A percentile compares a stretch with the other conserved stretches of the same genome.
Conservation (phyloP, 2,888 invertebrate species). For the Dioctria rufipes region DNA sequence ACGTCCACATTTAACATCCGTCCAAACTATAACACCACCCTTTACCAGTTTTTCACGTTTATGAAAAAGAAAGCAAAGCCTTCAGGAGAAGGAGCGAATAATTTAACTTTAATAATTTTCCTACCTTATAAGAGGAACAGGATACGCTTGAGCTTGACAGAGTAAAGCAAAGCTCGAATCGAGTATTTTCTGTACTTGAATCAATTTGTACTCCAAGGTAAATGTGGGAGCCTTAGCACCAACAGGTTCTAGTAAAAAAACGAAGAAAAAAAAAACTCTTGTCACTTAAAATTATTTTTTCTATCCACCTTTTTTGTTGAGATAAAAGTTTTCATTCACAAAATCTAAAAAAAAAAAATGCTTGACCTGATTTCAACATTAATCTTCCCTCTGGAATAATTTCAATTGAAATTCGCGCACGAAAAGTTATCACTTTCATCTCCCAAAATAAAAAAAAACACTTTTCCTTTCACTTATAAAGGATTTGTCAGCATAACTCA, state of each 20-base stretch:
- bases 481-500: not conserved
- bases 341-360: not conserved
- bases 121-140: constrained; percentile 72
- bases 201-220: constrained; percentile 68
- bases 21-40: too few species aligned
- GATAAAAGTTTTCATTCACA: not conserved
- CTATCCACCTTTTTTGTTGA: not conserved
- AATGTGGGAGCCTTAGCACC: constrained; percentile 78
- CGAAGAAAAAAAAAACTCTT: not conserved
- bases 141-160: constrained; percentile 73
- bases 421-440: not conserved
- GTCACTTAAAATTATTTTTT: not conserved
- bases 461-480: constrained; percentile 33
- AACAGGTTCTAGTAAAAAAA: constrained; percentile 75
- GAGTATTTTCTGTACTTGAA: constrained; percentile 62
- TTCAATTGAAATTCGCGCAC: constrained; percentile 3
- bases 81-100: not conserved
- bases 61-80: not conserved
- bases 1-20: too few species aligned
- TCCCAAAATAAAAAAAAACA: not conserved
- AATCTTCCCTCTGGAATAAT: not conserved
- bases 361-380: constrained; percentile 23
- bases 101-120: not conserved
- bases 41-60: too few species aligned
- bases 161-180: constrained; percentile 61